Evolutionary conservation across 2,113 vertebrate species (phyloP), one percentile per base, ranked within the genome.

Genomic region (Scortum barcoo): DNA sequence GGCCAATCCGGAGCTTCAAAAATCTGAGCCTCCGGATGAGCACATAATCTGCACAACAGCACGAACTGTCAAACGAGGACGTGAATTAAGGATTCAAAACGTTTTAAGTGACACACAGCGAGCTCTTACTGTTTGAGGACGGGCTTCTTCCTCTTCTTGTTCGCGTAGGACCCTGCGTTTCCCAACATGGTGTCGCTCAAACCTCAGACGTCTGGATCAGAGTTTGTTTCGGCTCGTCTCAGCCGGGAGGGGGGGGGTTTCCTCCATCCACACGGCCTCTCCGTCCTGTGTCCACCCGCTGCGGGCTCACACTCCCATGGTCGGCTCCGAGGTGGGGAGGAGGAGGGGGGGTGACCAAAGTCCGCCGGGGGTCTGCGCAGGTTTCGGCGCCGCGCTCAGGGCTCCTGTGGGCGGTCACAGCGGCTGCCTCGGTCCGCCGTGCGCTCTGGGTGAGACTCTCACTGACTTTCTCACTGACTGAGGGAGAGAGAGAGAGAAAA

Each of bases 101-200:
- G 3, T 36, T 0, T 12, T 3, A 8, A 20, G 8, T 22, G 12
- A 46, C 19, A 20, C 0, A 19, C 13, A 24, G 8, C 62, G 22
- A 20, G 1, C 11, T 68, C 93, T 92, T 88, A 95, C 95, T 91
- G 92, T 91, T 95, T 96, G 20, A 94, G 92, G 11, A 91, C 92
- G 1, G 95, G 95, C 89, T 96, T 96, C 95, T 96, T 96, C 88
- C 95, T 93, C 89, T 95, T 96, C 92, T 95, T 96, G 88, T 88
- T 91, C 0, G 95, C 95, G 57, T 96, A 96, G 11, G 83, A 90
- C 46, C 91, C 93, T 8, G 89, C 53, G 78, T 91, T 93, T 33
- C 90, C 91, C 86, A 93, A 83, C 95, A 96, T 96, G 80, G 79
- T 93, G 76, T 54, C 86, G 46, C 20, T 38, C 74, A 19, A 40